Evolutionary conservation across 2,797 vertebrate genomes (phyloP).

Genomic region (Loris lydekkerianus): DNA sequence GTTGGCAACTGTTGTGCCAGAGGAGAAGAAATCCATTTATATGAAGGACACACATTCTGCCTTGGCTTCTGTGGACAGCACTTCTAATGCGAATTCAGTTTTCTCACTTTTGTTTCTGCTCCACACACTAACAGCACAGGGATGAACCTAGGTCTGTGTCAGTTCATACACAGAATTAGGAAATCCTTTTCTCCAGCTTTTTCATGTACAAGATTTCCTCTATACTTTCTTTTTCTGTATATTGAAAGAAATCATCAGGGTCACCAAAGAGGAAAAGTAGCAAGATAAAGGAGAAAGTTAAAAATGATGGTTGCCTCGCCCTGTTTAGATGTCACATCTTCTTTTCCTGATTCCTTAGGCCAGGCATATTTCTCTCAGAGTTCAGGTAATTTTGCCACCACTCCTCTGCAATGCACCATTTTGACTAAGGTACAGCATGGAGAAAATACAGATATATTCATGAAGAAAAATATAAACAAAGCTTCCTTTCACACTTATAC

Average conservation of each 20-base stretch:
- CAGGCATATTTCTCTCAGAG: neutral
- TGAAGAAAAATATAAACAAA: neutral
- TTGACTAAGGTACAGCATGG: neutral
- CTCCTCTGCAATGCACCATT: too few species aligned
- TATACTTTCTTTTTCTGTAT: neutral
- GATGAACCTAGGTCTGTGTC: neutral
- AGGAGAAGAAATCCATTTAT: neutral
- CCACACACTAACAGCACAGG: neutral
- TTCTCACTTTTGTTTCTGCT: neutral
- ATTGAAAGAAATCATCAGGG: neutral
- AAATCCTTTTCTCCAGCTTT: neutral
- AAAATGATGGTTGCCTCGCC: neutral
- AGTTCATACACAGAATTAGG: neutral
- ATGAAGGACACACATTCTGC: neutral
- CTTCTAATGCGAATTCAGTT: neutral
- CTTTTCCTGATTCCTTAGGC: neutral
- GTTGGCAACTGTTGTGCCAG: neutral
- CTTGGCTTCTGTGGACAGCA: neutral
- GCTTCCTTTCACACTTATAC: neutral
- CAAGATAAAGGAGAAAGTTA: neutral
- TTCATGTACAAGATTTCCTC: too few species aligned
- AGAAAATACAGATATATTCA: neutral
- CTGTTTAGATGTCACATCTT: neutral
- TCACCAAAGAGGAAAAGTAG: too few species aligned
- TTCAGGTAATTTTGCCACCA: neutral